Conservation (phyloP, 2,797 vertebrate species). For the Oryzias dopingdopingensis region DNA sequence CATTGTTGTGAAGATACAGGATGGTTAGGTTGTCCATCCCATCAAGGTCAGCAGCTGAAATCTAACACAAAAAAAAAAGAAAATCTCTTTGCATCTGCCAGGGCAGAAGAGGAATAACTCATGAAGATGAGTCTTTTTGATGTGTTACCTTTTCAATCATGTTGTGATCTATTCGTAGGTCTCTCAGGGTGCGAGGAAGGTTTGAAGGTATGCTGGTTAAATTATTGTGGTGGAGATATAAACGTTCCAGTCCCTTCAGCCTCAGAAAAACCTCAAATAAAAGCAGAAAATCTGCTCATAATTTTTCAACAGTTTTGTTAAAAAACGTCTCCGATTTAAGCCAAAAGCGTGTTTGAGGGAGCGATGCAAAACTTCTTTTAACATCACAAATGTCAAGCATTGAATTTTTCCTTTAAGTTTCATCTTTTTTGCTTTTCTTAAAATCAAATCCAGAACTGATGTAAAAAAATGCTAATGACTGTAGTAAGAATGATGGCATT, state of each 20-base stretch:
- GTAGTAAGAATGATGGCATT: not conserved
- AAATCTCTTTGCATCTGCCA: not conserved
- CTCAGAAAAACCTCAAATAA: slow-evolving; percentile 84
- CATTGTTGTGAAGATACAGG: slow-evolving; percentile 89
- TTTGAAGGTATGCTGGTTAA: slow-evolving; percentile 84
- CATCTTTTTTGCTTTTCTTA: not conserved
- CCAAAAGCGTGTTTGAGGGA: not conserved
- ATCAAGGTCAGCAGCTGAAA: slow-evolving; percentile 75
- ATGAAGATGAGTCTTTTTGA: not conserved
- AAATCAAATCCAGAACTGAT: too few species aligned
- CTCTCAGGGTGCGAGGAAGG: slow-evolving; percentile 84
- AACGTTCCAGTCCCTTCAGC: slow-evolving; percentile 81
- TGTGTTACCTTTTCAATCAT: slow-evolving; percentile 80
- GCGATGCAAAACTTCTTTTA: not conserved
- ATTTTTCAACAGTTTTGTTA: not conserved
- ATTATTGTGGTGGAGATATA: slow-evolving; percentile 94
- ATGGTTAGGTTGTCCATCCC: slow-evolving; percentile 92
- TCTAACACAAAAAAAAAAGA: not conserved
- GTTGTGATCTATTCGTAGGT: slow-evolving; percentile 89
- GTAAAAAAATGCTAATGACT: too few species aligned
- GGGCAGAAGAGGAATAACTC: not conserved
- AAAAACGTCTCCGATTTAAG: slow-evolving; percentile 1
- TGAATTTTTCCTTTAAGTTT: not conserved
- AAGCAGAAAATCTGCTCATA: slow-evolving; percentile 62
- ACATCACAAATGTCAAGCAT: not conserved